Evolutionary conservation across 2,113 vertebrate species (phyloP).

Genomic region (Menidia beryllina): DNA sequence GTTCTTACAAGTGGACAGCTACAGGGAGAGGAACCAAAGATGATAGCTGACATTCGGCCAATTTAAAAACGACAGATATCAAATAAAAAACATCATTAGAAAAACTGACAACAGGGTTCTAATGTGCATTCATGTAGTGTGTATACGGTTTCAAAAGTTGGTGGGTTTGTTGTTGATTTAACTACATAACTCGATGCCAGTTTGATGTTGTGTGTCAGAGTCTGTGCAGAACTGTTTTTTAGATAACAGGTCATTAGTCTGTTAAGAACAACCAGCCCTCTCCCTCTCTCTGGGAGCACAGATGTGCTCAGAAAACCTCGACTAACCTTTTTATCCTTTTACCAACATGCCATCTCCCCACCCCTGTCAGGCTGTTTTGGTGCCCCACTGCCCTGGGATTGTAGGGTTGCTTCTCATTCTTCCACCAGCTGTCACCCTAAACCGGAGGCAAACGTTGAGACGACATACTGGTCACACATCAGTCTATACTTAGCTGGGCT

Average conservation of each 20-base stretch:
- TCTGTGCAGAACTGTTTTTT: constrained; percentile 4
- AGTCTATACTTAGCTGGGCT: constrained; percentile 5
- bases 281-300: constrained; percentile 17
- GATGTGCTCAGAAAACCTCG: constrained; percentile 43
- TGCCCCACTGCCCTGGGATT: constrained; percentile 38
- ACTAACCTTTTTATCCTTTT: constrained; percentile 45
- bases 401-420: constrained; percentile 43
- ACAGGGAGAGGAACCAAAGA: background rate
- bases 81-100: background rate
- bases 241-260: constrained; percentile 5
- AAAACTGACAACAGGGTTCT: too few species aligned
- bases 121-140: too few species aligned
- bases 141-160: too few species aligned
- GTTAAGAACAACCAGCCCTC: background rate
- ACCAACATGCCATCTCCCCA: constrained; percentile 44
- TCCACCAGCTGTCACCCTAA: constrained; percentile 64
- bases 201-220: constrained; percentile 1
- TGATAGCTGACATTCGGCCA: background rate
- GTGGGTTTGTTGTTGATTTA: background rate
- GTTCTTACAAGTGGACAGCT: constrained; percentile 1
- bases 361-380: constrained; percentile 37
- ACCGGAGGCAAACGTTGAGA: constrained; percentile 33
- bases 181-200: constrained; percentile 10
- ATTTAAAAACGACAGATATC: background rate
- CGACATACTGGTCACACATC: background rate